Evolutionary conservation across 2,888 invertebrate genomes (phyloP), one percentile per base, ranked within the genome.

Genomic region (Stomorhina lunata): DNA sequence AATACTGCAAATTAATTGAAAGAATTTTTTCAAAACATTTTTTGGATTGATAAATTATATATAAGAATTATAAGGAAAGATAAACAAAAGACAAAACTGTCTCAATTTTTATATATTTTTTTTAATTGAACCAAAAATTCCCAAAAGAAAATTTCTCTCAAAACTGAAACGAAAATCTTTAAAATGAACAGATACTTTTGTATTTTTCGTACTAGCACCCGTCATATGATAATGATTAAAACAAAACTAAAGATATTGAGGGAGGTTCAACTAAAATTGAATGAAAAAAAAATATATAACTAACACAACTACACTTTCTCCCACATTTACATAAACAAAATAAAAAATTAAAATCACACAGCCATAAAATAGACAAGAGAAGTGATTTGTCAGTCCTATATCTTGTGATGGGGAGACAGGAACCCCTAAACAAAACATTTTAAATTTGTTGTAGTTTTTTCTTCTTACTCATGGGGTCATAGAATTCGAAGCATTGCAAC

Each of bases 401-500:
- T 57, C n/a, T 63, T 63, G 27, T 9, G 9, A 40, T 53, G 29
- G 7, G 57, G 40, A 61, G 20, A 69, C 40, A 32, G 22, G 12
- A 53, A 9, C 25, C 34, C 6, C 15, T 25, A 50, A 27, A 45
- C 17, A 2, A 48, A 25, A 55, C 12, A 59, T 17, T 43, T 43
- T 15, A 15, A 40, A 37, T 20, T 32, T 15, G 34, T 34, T 48
- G 22, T 32, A 61, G 22, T 43, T 29, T 29, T 48, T 48, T 10
- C 27, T 77, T 32, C 20, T 63, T 69, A 32, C 25, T 43, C 50
- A 40, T 73, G 72, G 59, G 66, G 79, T 80, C 79, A 73, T 53
- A 59, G 65, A 66, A 79, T 72, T 57, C n/a, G 43, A 80, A 61
- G 72, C 59, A 61, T 80, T 43, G 53, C 66, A 72, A 73, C 40